Evolutionary conservation across 2,888 invertebrate genomes (phyloP).

Genomic region (Bembecia ichneumoniformis): DNA sequence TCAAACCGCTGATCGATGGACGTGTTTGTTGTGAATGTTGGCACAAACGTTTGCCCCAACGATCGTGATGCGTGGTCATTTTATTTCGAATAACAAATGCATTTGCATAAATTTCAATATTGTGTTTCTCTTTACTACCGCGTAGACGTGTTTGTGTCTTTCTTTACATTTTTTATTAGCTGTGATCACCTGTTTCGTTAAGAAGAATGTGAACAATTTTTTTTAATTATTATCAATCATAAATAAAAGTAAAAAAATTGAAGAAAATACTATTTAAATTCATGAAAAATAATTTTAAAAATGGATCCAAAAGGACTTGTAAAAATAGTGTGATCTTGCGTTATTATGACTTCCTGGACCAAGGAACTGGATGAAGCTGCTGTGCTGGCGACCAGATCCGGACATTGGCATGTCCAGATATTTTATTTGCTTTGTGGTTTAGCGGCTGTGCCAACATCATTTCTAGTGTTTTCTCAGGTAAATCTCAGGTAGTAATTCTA

Average conservation of each 20-base stretch:
- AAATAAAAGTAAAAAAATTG: too few species aligned
- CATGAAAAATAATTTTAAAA: neutral
- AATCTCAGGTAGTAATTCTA: conserved; percentile 2
- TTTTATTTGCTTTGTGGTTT: conserved; percentile 76
- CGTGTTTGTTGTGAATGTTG: neutral
- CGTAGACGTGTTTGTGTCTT: neutral
- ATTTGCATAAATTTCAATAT: neutral
- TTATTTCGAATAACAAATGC: too few species aligned
- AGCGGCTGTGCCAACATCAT: conserved; percentile 76
- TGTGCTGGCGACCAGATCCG: conserved; percentile 73
- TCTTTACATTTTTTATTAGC: too few species aligned
- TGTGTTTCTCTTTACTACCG: neutral
- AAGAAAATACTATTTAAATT: neutral
- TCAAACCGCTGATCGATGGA: neutral
- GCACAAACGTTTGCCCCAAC: neutral
- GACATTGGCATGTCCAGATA: conserved; percentile 75
- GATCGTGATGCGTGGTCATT: neutral
- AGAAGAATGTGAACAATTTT: too few species aligned
- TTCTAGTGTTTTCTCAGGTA: conserved; percentile 78
- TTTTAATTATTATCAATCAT: too few species aligned
- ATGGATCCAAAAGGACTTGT: neutral
- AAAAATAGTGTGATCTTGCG: neutral
- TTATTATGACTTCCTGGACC: conserved; percentile 50
- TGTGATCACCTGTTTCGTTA: too few species aligned
- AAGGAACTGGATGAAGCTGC: conserved; percentile 72